Percentiles rank a stretch among this genome's conserved stretches.
These are phyloP conservation scores for Stichodactyla mertensii DNA, from an alignment of 64 coral and sea anemone genomes.

Conservation along the genomic window DNA sequence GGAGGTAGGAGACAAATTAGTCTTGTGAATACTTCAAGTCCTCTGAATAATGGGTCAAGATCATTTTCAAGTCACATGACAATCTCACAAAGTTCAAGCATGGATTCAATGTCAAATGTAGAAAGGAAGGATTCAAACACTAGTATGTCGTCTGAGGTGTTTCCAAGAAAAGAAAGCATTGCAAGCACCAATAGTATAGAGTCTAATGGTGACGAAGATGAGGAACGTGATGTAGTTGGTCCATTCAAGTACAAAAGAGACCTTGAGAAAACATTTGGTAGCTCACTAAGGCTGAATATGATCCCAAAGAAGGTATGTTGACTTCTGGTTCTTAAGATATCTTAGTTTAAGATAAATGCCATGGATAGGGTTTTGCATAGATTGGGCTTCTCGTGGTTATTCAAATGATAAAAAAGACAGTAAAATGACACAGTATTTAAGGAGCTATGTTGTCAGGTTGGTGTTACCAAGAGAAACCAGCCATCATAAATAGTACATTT, in stretches of 20 bases:
- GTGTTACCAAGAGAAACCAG: no score
- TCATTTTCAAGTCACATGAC: neutral
- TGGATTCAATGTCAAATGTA: neutral
- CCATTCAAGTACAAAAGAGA: slow-evolving; percentile 77
- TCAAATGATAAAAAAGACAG: no score
- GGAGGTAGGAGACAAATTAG: neutral
- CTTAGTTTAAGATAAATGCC: no score
- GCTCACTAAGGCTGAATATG: slow-evolving; percentile 56
- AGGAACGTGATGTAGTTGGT: slow-evolving; percentile 76
- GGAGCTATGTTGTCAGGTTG: no score
- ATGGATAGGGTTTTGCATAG: no score
- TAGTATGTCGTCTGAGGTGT: slow-evolving; percentile 17
- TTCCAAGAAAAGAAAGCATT: slow-evolving; percentile 78
- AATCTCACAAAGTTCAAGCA: neutral
- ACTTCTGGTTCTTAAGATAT: neutral
- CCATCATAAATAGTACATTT: no score
- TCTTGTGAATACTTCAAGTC: neutral
- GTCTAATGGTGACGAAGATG: slow-evolving; percentile 71
- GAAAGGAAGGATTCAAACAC: slow-evolving; percentile 55
- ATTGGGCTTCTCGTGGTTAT: no score
- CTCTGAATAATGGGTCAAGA: neutral
- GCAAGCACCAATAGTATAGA: slow-evolving; percentile 79
- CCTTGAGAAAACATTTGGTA: slow-evolving; percentile 58
- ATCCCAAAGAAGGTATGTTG: slow-evolving; percentile 38
- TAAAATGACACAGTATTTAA: no score